A percentile compares a stretch with the other conserved stretches of the same genome.
Evolutionary conservation across 64 coral and sea anemone species (phyloP).

Genomic region (Montipora foliosa): DNA sequence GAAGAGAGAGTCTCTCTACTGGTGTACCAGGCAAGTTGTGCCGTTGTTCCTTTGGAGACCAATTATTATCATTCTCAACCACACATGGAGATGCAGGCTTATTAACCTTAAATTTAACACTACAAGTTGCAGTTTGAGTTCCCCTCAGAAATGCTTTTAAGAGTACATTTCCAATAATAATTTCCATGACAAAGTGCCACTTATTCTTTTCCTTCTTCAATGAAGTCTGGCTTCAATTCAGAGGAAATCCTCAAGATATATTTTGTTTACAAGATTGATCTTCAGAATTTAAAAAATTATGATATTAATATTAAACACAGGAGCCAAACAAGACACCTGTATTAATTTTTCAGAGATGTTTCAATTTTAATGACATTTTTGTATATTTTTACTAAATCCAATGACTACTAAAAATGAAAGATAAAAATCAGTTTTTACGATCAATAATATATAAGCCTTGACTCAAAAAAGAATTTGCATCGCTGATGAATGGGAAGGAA

Average conservation of each 20-base stretch:
- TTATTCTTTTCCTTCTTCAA: background rate
- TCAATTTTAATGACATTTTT: background rate
- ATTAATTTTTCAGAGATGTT: background rate
- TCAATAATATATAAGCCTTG: background rate
- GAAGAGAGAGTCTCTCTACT: constrained; percentile 23
- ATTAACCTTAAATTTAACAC: background rate
- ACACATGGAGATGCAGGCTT: background rate
- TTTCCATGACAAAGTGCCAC: constrained; percentile 4
- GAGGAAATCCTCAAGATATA: background rate
- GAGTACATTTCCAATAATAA: constrained; percentile 38
- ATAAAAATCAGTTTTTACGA: background rate
- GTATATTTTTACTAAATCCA: background rate
- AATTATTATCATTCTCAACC: background rate
- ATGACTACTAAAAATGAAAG: background rate
- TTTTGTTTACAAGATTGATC: background rate
- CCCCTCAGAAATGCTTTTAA: constrained; percentile 25
- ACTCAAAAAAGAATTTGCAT: background rate
- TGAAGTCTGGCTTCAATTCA: background rate
- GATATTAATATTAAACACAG: too few relatives aligned
- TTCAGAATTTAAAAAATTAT: background rate
- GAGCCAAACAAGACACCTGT: background rate
- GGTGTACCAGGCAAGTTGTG: constrained; percentile 37
- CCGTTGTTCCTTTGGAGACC: background rate
- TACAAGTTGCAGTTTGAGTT: background rate
- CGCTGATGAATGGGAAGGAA: background rate